Base-by-base conservation (phyloP, 2,888 invertebrate genomes). In the Clunio marinus region DNA sequence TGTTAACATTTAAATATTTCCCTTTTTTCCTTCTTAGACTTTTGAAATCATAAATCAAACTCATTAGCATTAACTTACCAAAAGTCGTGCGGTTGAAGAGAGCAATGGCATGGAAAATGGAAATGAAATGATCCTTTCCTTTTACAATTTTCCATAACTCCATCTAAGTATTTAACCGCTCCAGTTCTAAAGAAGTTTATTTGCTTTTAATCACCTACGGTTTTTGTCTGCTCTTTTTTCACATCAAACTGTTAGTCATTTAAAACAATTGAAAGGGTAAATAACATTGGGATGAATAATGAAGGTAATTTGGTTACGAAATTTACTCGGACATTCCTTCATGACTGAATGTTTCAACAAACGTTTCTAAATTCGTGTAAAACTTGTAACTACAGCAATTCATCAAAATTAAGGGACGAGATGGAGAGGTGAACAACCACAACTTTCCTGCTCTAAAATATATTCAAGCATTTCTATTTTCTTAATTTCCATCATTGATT, bases 31-130 rank as follows among this genome's bases (percentile, higher is more conserved):
- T 25, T n/a, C 22, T n/a, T 3, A 27, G 25, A 10, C 32, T 27
- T 57, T 15, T 3, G n/a, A 24, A 25, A 57, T 57, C 57, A 57
- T 57, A 57, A 57, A 57, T 57, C 57, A 57, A 57, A 2, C 57
- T 57, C 57, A 57, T 57, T 57, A 57, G 57, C 57, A 57, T 57
- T 8, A 57, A 57, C 10, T 27, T 32, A 7, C 4, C 32, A 7
- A 7, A 10, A 15, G 45, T 15, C 57, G 55, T 27, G n/a, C 27
- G 27, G 57, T 41, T n/a, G 41, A 57, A 57, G 27, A 15, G 57
- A 57, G 57, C 57, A 57, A 27, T 57, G 57, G 57, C 57, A 57
- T 57, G 57, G 51, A 57, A 57, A 57, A 57, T 57, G 57, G 57
- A 57, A 57, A 57, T 57, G 25, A 57, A 57, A 25, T 57, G 57